These are phyloP conservation scores for Tetramorium bicarinatum DNA, from an alignment of 2,888 invertebrate genomes.

Conservation along the genomic window DNA sequence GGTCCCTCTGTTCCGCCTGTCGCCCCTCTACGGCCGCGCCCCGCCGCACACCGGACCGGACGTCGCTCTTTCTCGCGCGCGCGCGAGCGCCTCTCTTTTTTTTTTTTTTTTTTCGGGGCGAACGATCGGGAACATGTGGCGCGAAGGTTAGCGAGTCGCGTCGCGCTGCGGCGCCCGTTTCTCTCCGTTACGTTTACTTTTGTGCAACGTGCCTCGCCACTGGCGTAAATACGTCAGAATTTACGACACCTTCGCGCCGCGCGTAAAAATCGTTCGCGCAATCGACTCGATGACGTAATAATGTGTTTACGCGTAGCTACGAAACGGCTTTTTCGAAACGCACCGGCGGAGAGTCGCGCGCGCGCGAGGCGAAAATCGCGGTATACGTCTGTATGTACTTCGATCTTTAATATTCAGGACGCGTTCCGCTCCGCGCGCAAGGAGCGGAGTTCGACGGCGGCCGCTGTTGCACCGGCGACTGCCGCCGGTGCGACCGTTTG, in stretches of 20 bases:
- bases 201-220: conserved; percentile 10
- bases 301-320: not conserved
- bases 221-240: conserved; percentile 29
- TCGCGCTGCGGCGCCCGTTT: conserved; percentile 4
- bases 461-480: conserved; percentile 22
- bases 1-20: conserved; percentile 33
- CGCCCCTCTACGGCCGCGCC: not conserved
- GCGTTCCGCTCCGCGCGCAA: not conserved
- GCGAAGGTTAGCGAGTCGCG: conserved; percentile 63
- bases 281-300: conserved; percentile 12
- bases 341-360: not conserved
- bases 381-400: too few species aligned
- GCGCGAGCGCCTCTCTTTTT: not conserved
- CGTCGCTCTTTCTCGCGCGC: conserved; percentile 51
- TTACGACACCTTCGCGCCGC: conserved; percentile 15
- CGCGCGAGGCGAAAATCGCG: not conserved
- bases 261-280: conserved; percentile 5
- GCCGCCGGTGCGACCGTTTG: conserved; percentile 40
- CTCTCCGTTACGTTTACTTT: conserved; percentile 65
- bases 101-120: conserved; percentile 52
- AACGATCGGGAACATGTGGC: conserved; percentile 64
- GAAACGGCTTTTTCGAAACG: not conserved
- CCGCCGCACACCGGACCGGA: conserved; percentile 31
- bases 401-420: conserved; percentile 8
- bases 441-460: not conserved